A percentile compares a stretch with the other conserved stretches of the same genome.
Conservation (phyloP, 2,888 invertebrate genomes). For the Melipona bicolor region DNA sequence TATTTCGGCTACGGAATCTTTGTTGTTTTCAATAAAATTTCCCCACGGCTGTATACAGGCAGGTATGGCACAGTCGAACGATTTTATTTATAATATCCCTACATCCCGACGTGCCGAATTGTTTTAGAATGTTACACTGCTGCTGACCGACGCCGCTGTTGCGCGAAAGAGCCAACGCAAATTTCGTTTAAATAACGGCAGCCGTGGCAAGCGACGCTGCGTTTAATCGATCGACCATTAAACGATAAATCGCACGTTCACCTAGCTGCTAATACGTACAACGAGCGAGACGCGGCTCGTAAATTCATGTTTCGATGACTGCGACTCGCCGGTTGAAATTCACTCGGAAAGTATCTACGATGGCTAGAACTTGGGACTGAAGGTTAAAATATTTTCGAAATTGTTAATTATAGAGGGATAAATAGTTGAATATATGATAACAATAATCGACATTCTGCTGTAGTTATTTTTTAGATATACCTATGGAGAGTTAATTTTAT, state of each 20-base stretch:
- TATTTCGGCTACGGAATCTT: neutral
- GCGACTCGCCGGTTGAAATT: slow-evolving; percentile 3
- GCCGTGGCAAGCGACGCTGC: neutral
- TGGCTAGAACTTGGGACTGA: too few species aligned
- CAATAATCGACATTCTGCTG: too few species aligned
- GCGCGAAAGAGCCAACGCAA: slow-evolving; percentile 5
- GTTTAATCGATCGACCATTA: slow-evolving; percentile 45
- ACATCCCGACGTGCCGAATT: neutral
- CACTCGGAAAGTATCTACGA: neutral
- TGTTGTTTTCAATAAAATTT: neutral
- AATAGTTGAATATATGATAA: too few species aligned
- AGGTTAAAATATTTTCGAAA: too few species aligned
- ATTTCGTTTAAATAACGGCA: slow-evolving; percentile 34
- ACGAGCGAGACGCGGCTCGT: slow-evolving; percentile 23
- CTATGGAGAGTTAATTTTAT: too few species aligned
- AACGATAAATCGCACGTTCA: slow-evolving; percentile 53
- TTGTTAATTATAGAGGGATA: too few species aligned
- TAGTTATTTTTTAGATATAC: too few species aligned
- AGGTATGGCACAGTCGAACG: too few species aligned
- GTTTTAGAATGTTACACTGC: neutral
- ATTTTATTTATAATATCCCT: slow-evolving; percentile 22
- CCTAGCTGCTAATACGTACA: slow-evolving; percentile 41
- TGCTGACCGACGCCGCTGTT: neutral
- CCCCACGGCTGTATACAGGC: too few species aligned
- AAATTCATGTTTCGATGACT: slow-evolving; percentile 41